These are phyloP conservation scores for Oasisia sp. DNA, from an alignment of 2,888 invertebrate species.

Conservation along the genomic window DNA sequence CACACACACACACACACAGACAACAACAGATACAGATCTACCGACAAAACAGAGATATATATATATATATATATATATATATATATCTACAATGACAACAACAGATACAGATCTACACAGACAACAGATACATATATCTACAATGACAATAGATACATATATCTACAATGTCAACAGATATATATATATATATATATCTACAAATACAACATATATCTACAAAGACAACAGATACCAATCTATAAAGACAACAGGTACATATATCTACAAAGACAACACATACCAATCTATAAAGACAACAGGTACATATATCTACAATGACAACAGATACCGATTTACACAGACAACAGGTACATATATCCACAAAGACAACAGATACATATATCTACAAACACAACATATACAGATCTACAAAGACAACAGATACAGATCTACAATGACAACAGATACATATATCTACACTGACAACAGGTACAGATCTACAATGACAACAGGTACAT, in stretches of 20 bases:
- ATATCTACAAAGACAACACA: background rate
- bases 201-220: background rate
- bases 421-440: slow-evolving; percentile 71
- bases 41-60: background rate
- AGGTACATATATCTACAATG: background rate
- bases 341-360: background rate
- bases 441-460: background rate
- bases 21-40: slow-evolving; percentile 72
- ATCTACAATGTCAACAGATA: slow-evolving; percentile 38
- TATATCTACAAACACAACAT: background rate
- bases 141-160: slow-evolving; percentile 72
- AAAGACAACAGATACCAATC: background rate
- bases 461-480: background rate
- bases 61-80: background rate
- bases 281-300: background rate
- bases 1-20: no score
- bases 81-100: no score
- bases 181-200: background rate
- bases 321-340: slow-evolving; percentile 73
- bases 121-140: background rate
- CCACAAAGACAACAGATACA: background rate
- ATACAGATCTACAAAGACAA: no score
- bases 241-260: no score
- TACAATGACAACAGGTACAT: no score
- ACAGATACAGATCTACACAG: background rate